Conservation (phyloP, 2,113 vertebrate genomes). For the Eclectus roratus region DNA sequence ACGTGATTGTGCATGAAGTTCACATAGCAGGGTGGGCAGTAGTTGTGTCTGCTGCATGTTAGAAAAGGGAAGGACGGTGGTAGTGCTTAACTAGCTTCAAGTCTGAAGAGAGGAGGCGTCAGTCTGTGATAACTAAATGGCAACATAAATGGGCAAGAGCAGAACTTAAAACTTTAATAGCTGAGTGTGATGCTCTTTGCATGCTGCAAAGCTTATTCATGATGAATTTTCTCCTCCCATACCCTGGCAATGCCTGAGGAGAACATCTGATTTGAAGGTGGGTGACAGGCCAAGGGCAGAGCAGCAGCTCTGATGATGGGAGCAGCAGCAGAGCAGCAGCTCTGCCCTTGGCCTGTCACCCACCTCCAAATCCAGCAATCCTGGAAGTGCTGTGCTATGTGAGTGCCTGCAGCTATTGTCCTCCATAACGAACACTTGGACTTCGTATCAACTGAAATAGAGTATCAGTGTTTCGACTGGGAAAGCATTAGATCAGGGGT, state of each 20-base stretch:
- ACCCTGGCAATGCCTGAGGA: neutral
- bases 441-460: neutral
- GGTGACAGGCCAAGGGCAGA: neutral
- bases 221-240: neutral
- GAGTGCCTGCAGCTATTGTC: neutral
- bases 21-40: neutral
- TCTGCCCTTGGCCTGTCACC: no score
- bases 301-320: no score
- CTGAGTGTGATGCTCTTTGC: neutral
- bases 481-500: neutral
- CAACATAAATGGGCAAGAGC: neutral
- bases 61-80: neutral
- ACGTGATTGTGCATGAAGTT: fast-evolving
- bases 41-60: fast-evolving
- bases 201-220: neutral
- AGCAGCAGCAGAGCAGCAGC: no score
- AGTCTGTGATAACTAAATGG: neutral
- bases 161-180: neutral
- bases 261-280: neutral
- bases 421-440: neutral
- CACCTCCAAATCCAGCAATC: neutral
- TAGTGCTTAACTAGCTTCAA: neutral
- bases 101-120: neutral
- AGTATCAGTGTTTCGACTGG: neutral
- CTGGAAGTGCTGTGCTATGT: neutral